Evolutionary conservation across 1,140 invertebrate genomes (phyloP).

Genomic region (Pseudobourletiella spinata): DNA sequence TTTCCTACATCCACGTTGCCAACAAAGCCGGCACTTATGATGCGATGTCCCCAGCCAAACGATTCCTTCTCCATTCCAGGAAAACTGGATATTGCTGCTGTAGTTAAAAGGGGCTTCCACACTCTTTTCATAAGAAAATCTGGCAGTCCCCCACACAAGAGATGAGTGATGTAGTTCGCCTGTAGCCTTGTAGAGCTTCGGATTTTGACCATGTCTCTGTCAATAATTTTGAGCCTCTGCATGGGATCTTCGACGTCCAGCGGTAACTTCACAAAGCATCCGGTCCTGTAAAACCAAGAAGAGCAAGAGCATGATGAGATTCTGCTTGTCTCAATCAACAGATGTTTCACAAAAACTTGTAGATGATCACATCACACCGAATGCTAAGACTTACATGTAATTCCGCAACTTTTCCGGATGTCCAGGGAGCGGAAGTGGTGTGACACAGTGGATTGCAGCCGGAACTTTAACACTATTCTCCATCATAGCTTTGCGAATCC

Average conservation of each 20-base stretch:
- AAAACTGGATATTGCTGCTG: not conserved
- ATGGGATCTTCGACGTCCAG: not conserved
- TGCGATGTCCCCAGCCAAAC: not conserved
- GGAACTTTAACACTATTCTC: not conserved
- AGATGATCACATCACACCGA: too few relatives aligned
- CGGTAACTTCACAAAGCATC: not conserved
- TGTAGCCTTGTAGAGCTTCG: not conserved
- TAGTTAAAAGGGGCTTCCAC: not conserved
- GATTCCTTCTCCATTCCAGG: not conserved
- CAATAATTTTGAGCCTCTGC: not conserved
- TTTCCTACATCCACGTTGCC: not conserved
- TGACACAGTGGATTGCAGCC: not conserved
- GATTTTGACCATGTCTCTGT: not conserved
- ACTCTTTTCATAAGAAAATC: not conserved
- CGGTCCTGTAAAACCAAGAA: not conserved
- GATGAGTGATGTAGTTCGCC: not conserved
- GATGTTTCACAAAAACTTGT: too few relatives aligned
- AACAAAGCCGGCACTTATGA: not conserved
- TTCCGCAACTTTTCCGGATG: slow-evolving; percentile 8
- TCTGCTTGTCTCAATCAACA: too few relatives aligned
- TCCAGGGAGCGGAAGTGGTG: not conserved
- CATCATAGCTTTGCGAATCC: slow-evolving; percentile 1
- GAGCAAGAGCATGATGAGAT: too few relatives aligned
- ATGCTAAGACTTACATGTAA: slow-evolving; percentile 8
- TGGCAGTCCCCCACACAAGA: too few relatives aligned